phyloP scores from a whole-genome alignment of 2,113 vertebrate species.

The Chelonoidis abingdonii region DNA sequence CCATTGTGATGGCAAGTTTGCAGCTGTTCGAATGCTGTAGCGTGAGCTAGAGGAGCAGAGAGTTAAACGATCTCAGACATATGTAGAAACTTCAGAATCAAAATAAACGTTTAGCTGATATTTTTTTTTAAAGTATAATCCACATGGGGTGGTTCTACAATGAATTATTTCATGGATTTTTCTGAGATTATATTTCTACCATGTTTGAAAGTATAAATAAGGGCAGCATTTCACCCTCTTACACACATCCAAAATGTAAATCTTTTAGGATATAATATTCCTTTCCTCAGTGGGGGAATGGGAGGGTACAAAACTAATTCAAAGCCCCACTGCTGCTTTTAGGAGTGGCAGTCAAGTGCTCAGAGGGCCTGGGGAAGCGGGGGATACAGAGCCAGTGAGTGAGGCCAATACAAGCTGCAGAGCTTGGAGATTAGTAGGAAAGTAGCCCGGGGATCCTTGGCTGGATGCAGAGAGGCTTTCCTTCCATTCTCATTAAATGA shows the following conservation, averaged over 20 bases:
- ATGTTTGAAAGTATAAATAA: not conserved
- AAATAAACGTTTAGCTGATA: not conserved
- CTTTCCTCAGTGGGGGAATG: accelerated
- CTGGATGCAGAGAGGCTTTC: not conserved
- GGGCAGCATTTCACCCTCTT: not conserved
- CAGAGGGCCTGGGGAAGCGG: accelerated
- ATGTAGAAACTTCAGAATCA: not conserved
- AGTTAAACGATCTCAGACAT: slow-evolving; percentile 14
- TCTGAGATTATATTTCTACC: not conserved
- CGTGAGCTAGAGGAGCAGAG: not conserved
- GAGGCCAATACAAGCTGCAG: not conserved
- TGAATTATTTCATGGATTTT: not conserved
- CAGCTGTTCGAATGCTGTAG: not conserved
- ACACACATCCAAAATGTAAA: not conserved
- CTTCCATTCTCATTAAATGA: not conserved
- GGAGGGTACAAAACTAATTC: not conserved
- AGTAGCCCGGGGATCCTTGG: not conserved
- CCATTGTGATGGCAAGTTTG: slow-evolving; percentile 27
- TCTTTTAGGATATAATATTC: not conserved
- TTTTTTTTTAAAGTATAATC: not conserved
- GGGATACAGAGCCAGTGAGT: not conserved
- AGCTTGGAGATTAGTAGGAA: not conserved
- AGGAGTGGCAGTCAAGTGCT: not conserved
- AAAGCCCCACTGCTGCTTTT: not conserved
- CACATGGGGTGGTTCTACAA: not conserved